Conservation (phyloP, 1,140 invertebrate species). For the Euura saliciscinereae region DNA sequence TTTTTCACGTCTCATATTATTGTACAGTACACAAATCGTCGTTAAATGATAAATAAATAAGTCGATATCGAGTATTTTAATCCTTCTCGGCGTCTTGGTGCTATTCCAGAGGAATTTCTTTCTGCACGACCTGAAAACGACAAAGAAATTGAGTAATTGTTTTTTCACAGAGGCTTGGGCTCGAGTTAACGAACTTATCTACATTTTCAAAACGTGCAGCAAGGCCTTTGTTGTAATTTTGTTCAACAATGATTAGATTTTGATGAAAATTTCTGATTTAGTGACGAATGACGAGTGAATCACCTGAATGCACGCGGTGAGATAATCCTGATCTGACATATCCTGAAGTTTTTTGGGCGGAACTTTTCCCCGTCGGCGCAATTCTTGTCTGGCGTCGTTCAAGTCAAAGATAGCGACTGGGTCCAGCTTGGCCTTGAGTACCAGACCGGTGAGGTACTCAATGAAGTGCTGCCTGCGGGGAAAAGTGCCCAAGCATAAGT, state of each 20-base stretch:
- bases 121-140: constrained; percentile 49
- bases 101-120: constrained; percentile 55
- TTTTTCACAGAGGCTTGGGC: neutral
- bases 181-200: neutral
- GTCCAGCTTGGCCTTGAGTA: constrained; percentile 82
- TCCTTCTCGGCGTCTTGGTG: constrained; percentile 8
- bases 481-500: constrained; percentile 53
- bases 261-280: too few species aligned
- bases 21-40: neutral
- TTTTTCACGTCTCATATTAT: constrained; percentile 6
- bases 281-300: constrained; percentile 32
- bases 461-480: constrained; percentile 87
- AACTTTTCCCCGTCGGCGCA: constrained; percentile 78
- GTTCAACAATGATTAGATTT: neutral
- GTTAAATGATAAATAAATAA: constrained; percentile 16
- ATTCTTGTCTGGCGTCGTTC: constrained; percentile 83
- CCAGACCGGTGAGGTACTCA: constrained; percentile 89
- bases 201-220: neutral
- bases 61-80: constrained; percentile 14
- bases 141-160: constrained; percentile 21
- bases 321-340: constrained; percentile 61
- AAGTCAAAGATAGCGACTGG: constrained; percentile 86
- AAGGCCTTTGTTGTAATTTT: neutral
- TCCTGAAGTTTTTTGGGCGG: constrained; percentile 66
- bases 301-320: constrained; percentile 59